These are phyloP conservation scores for Therioaphis trifolii DNA, from an alignment of 2,888 invertebrate genomes.

Conservation along the genomic window DNA sequence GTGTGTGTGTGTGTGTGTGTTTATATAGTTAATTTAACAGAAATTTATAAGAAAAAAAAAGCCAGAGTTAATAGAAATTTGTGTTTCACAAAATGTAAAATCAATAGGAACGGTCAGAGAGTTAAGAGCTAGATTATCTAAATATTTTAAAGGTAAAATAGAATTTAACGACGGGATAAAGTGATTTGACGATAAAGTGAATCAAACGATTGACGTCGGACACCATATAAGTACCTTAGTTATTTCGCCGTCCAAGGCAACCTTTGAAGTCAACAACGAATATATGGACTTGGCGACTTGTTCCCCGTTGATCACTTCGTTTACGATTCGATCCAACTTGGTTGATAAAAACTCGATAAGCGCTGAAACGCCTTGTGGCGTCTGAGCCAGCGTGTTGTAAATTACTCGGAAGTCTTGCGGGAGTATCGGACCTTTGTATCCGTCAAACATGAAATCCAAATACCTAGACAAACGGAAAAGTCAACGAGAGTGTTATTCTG, in stretches of 20 bases:
- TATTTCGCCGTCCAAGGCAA: neutral
- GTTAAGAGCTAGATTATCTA: neutral
- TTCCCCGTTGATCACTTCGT: slow-evolving; percentile 34
- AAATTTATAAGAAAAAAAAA: neutral
- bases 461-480: neutral
- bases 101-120: neutral
- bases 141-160: neutral
- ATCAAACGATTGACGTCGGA: too few species aligned
- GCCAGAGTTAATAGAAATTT: neutral
- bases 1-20: too few species aligned
- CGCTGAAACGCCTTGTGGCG: neutral
- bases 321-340: slow-evolving; percentile 25
- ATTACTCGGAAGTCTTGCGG: slow-evolving; percentile 50
- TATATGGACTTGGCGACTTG: slow-evolving; percentile 33
- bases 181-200: too few species aligned
- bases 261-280: slow-evolving; percentile 11
- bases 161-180: neutral
- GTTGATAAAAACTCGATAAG: slow-evolving; percentile 37
- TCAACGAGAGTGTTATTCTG: too few species aligned
- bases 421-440: slow-evolving; percentile 32
- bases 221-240: neutral
- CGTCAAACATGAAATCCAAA: slow-evolving; percentile 52
- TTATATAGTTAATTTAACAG: too few species aligned
- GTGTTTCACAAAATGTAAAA: neutral
- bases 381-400: slow-evolving; percentile 9